Evolutionary conservation across 2,797 vertebrate genomes (phyloP).

Genomic region (Micrastur ruficollis): DNA sequence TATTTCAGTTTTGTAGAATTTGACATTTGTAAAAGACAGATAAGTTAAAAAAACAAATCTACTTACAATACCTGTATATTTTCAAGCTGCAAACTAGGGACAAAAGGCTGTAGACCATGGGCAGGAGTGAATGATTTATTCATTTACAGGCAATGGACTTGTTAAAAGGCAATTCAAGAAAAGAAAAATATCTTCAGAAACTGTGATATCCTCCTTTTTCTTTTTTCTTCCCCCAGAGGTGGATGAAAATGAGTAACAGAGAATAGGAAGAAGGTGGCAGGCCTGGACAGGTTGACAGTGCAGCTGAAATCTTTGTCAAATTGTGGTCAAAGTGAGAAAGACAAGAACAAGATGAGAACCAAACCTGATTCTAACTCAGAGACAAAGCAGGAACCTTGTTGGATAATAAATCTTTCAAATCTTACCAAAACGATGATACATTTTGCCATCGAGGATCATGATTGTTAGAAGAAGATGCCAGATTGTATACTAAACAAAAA

Average conservation of each 20-base stretch:
- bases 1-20: background rate
- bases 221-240: background rate
- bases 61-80: background rate
- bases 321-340: background rate
- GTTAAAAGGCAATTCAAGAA: background rate
- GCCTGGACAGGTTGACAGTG: background rate
- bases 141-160: background rate
- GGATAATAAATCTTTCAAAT: background rate
- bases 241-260: background rate
- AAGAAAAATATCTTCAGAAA: background rate
- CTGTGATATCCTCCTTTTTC: accelerated
- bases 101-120: accelerated
- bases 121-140: background rate
- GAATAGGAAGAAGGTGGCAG: background rate
- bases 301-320: background rate
- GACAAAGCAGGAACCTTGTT: background rate
- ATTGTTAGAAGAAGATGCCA: background rate
- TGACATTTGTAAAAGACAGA: background rate
- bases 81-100: background rate
- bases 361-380: background rate
- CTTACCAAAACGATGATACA: background rate
- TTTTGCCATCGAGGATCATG: background rate
- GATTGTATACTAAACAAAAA: background rate
- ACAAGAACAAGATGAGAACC: background rate
- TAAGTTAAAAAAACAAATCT: background rate